Base-by-base conservation (phyloP, 2,113 vertebrate species). In the Megaleporinus macrocephalus region DNA sequence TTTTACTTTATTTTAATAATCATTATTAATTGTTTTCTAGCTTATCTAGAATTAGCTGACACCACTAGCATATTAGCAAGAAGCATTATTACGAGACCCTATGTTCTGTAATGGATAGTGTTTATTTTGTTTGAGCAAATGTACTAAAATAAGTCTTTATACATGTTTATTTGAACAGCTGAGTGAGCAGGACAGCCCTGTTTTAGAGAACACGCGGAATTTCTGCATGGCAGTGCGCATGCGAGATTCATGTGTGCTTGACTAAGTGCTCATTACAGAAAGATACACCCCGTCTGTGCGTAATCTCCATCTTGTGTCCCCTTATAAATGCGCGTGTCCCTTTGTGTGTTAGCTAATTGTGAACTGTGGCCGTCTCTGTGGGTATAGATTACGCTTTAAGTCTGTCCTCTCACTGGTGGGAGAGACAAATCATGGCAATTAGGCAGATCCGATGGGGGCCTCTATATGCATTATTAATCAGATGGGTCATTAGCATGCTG, bases 401-500 rank as follows among this genome's bases (percentile, higher is more conserved):
- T 79, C 85, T 84, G 86, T 78, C 85, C 85, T 85, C 86, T 82
- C 59, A 89, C 90, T 89, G 81, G 88, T 87, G 63, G 82, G 89
- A 85, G 88, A 89, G 88, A 85, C 89, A 89, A 92, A 93, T 92
- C 87, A 93, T 83, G 89, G 90, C 91, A 88, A 90, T 93, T 91
- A 91, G 91, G 88, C 89, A 83, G 89, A 89, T 90, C 82, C 83
- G 82, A 89, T 89, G 87, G 88, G 88, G 85, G 86, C 83, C 83
- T 86, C 82, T 83, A 86, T 74, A 89, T 91, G 80, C 85, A 90
- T 92, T 89, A 91, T 93, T 94, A 92, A 95, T 91, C 83, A 78
- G 14, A 62, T 75, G 66, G 88, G 77, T 93, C 91, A 89, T 94
- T 91, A 92, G 93, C 84, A 87, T 85, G 79, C 89, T 90, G 85